These are phyloP conservation scores for Lates calcarifer DNA, from an alignment of 2,113 vertebrate species.

Conservation along the genomic window DNA sequence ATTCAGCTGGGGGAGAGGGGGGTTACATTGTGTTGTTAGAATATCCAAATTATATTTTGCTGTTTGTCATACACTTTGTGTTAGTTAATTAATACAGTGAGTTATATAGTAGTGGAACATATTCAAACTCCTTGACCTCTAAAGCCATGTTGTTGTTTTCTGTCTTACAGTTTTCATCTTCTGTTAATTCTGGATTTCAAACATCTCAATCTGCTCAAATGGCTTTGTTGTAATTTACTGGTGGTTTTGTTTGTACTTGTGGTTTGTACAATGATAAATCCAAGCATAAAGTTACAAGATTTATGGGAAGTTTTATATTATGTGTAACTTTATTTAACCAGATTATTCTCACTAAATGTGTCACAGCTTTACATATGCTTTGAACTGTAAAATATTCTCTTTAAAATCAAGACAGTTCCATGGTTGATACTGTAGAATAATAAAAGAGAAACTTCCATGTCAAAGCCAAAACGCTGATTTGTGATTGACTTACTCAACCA, in stretches of 20 bases:
- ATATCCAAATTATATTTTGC: background rate
- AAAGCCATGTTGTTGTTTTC: background rate
- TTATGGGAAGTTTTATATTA: background rate
- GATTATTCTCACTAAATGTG: background rate
- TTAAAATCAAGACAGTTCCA: background rate
- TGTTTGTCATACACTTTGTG: background rate
- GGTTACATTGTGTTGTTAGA: background rate
- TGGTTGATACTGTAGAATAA: slow-evolving; percentile 18
- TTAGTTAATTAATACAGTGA: no score
- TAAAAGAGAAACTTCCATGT: slow-evolving; percentile 9
- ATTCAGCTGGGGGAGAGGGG: slow-evolving; percentile 30
- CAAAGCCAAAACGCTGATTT: slow-evolving; percentile 42
- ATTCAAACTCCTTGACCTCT: background rate
- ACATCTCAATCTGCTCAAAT: slow-evolving; percentile 8
- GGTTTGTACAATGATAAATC: slow-evolving; percentile 1
- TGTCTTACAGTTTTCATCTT: background rate
- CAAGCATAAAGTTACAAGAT: background rate
- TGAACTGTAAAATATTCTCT: slow-evolving; percentile 21
- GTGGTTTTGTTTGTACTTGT: slow-evolving; percentile 15
- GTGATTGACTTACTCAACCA: slow-evolving; percentile 37
- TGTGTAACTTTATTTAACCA: background rate
- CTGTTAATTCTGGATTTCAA: background rate
- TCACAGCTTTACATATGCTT: background rate
- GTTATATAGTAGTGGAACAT: background rate
- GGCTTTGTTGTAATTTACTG: background rate